Percentiles rank a stretch among this genome's conserved stretches.
Conservation (phyloP, 2,797 vertebrate species). For the Sebastes vulpes region DNA sequence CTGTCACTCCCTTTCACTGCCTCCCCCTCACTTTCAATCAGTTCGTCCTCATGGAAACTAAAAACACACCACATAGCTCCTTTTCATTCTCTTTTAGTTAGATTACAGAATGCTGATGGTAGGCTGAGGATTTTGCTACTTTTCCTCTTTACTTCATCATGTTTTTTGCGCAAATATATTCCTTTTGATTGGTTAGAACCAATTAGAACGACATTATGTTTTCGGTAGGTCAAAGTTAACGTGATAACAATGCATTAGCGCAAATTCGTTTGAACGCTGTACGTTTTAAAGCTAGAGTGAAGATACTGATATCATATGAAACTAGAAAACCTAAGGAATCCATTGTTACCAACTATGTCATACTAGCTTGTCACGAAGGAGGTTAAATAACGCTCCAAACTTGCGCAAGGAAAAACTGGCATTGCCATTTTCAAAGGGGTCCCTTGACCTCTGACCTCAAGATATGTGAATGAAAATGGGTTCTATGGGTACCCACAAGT, state of each 20-base stretch:
- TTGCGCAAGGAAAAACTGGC: too few relatives aligned
- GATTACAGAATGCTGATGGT: neutral
- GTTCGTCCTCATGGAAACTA: slow-evolving; percentile 47
- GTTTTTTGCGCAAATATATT: neutral
- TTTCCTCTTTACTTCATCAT: neutral
- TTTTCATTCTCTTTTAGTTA: neutral
- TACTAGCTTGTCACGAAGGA: too few relatives aligned
- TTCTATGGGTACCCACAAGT: too few relatives aligned
- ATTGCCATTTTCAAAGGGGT: too few relatives aligned
- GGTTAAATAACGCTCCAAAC: too few relatives aligned
- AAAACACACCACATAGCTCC: neutral
- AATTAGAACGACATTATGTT: neutral
- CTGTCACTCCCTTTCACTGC: slow-evolving; percentile 12
- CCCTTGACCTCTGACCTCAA: too few relatives aligned
- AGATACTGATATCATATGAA: too few relatives aligned
- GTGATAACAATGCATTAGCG: too few relatives aligned
- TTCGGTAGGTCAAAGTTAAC: neutral
- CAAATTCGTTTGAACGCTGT: too few relatives aligned
- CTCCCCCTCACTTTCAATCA: slow-evolving; percentile 26
- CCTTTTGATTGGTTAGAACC: neutral
- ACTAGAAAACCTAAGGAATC: too few relatives aligned
- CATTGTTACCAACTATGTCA: accelerated
- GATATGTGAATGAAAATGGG: too few relatives aligned
- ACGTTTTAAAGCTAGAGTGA: too few relatives aligned
- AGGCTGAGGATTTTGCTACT: neutral